Base-by-base conservation (phyloP, 2,797 vertebrate genomes). In the Sphenodon punctatus region DNA sequence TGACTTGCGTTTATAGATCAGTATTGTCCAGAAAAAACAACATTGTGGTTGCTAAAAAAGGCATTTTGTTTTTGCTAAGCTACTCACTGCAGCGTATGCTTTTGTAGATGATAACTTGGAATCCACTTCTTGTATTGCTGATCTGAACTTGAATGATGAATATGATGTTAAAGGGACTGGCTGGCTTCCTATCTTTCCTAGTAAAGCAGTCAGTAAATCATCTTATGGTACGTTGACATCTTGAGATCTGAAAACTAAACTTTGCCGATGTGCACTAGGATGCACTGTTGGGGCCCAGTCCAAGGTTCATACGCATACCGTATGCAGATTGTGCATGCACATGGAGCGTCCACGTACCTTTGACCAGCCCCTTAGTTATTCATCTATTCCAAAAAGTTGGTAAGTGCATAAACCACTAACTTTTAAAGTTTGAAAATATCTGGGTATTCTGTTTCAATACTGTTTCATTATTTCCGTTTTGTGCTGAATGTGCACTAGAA, bases 401-500 rank as follows among this genome's bases (percentile, higher is more conserved):
- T 19, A 60, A 55, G 38, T 3, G 85, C 42, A 48, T 88, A 25
- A 81, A 48, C 79, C 72, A 23, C 84, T 85, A 82, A 80, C 82
- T 84, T 84, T 43, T 23, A 25, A 6, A 73, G 22, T 46, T 39
- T 25, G 53, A 41, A 72, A 63, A 22, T 25, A 59, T 71, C 34
- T n/a, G 6, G 25, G 46, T 48, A 16, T 36, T 36, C 13, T 46
- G 45, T 15, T 38, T 67, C 12, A 48, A 19, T 39, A 67, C n/a
- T 15, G 13, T 38, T 42, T 19, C 23, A 49, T 64, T n/a, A 71
- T 59, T 45, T 36, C 20, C 42, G 74, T 82, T 92, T 36, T 75
- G 13, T 90, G 84, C 48, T 87, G 78, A 89, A 86, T 66, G 48
- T 88, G 86, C 86, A 90, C 88, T 86, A 82, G 81, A 92, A 88